Evolutionary conservation across 2,797 vertebrate genomes (phyloP), one percentile per base, ranked within the genome.

Genomic region (Cottoperca gobio): DNA sequence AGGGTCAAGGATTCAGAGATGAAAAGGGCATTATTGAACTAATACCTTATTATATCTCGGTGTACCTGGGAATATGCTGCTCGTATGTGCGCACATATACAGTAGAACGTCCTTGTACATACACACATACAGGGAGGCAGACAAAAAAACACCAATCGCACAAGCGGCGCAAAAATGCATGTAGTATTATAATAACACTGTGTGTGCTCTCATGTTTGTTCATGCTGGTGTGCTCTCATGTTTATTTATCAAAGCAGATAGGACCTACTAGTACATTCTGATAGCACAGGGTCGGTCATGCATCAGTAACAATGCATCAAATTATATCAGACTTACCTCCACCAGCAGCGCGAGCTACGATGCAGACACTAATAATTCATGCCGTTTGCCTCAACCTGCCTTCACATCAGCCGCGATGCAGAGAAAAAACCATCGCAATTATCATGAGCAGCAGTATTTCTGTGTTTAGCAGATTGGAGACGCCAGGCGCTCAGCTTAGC

Each of bases 301-400:
- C 90, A 86, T 90, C 81, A 84, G 85, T 85, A 88, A 86, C 84
- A 87, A 82, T 83, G 84, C 76, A 89, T 87, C 87, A 76, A 83
- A 89, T 91, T 84, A 88, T 83, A 83, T 81, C 79, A 90, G 75
- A 73, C 80, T 66, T 88, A 90, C 81, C 88, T 89, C 77, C 78
- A 73, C 73, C 81, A 75, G 83, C 71, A 67, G 64, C 7, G 3
- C 23, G 6, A 83, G 72, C 67, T 77, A 57, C 23, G 67, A 81
- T 66, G 70, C 75, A 70, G 55, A 62, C 77, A 74, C 78, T 60
- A 83, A 89, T 90, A 86, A 90, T 86, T 89, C 75, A 88, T 81
- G 78, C 70, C 26, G 40, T 83, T 87, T 82, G 77, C 83, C 78
- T 70, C 78, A 61, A 82, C 74, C 71, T 55, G 79, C 54, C 37